Conservation (phyloP, 2,113 vertebrate genomes). For the Ochotona curzoniae region DNA sequence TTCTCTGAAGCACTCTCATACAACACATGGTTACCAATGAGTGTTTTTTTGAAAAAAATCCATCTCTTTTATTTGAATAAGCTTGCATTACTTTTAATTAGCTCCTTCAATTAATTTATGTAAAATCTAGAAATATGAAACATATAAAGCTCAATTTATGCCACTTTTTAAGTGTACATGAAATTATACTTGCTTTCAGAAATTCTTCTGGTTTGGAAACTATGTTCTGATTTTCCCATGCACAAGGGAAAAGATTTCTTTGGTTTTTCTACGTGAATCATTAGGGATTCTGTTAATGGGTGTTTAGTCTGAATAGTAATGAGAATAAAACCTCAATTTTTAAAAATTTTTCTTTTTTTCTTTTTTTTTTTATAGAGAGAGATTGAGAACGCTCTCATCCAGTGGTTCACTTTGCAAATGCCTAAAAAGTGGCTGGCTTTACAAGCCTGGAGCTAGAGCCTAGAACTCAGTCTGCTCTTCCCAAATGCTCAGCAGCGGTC, state of each 20-base stretch:
- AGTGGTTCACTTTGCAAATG: too few relatives aligned
- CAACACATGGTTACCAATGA: not conserved
- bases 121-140: not conserved
- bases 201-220: conserved; percentile 9
- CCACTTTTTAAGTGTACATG: not conserved
- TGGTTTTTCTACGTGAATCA: not conserved
- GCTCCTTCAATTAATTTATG: not conserved
- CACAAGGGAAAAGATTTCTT: not conserved
- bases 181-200: not conserved
- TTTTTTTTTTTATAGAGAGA: too few relatives aligned
- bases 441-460: too few relatives aligned
- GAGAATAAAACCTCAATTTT: not conserved
- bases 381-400: too few relatives aligned
- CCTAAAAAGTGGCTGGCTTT: too few relatives aligned
- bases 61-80: not conserved
- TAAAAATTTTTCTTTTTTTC: not conserved
- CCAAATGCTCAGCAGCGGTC: too few relatives aligned
- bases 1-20: too few relatives aligned
- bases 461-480: too few relatives aligned
- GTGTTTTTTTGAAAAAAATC: not conserved
- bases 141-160: not conserved
- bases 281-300: not conserved
- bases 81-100: not conserved
- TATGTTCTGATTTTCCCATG: not conserved
- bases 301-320: not conserved